Evolutionary conservation across 2,113 vertebrate genomes (phyloP), one percentile per base, ranked within the genome.

Genomic region (Bubalus kerabau): DNA sequence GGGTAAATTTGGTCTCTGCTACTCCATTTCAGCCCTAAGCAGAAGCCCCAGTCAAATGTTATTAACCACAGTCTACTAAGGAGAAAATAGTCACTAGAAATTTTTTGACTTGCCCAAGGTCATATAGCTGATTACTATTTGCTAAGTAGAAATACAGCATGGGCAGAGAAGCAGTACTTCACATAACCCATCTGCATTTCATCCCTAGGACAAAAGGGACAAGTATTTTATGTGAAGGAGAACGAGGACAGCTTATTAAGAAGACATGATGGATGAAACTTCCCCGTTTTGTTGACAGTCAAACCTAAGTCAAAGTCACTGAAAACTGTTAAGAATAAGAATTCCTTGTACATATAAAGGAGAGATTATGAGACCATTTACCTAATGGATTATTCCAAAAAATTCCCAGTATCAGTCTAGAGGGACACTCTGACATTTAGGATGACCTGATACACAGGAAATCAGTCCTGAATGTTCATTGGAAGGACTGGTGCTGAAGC

Each of bases 151-250:
- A 26, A 52, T 2, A 6, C 0, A 32, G 60, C 36, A 24, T 0
- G 3, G 50, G 32, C 11, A 24, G n/a, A 84, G 7, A 4, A 1
- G 3, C 0, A 8, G 3, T 7, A 8, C 8, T 43, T 74, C 59
- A 24, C 52, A 88, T 1, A 21, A 11, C 8, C 52, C 48, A 5
- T 32, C 36, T 32, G 12, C 32, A 19, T 26, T 40, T 71, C 1
- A 5, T 5, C 87, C 43, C 62, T 57, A 23, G n/a, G 43, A 16
- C 4, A 26, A 30, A 82, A 87, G 57, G 12, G 48, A 30, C 17
- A 52, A 16, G 10, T 2, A 11, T 80, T n/a, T 59, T 40, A 26
- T 8, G 5, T 43, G 43, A 26, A 89, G 60, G n/a, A 59, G n/a
- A 74, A 76, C 30, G 8, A 8, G n/a, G 43, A n/a, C 9, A 15